Percentiles rank a stretch among this genome's conserved stretches.
Conservation (phyloP, 1,140 invertebrate species). For the Pogonus chalceus region DNA sequence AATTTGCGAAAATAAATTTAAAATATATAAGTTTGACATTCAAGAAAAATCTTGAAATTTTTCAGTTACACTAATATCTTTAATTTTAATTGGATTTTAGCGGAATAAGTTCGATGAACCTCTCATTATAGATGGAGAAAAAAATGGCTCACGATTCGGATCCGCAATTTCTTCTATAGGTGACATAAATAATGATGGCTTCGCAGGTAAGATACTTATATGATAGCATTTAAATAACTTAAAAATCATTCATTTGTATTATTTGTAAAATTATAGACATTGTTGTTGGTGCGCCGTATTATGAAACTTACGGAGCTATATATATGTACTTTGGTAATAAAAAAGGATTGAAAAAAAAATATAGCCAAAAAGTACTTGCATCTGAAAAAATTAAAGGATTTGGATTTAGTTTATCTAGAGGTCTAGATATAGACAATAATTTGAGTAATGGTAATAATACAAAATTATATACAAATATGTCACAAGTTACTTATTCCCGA, state of each 20-base stretch:
- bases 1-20: background rate
- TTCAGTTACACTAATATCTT: no score
- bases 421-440: conserved; percentile 4
- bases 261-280: background rate
- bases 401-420: background rate
- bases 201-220: background rate
- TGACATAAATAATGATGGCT: background rate
- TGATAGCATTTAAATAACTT: background rate
- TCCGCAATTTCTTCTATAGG: background rate
- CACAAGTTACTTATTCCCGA: no score
- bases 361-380: background rate
- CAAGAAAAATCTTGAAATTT: background rate
- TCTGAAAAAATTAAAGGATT: background rate
- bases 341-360: background rate
- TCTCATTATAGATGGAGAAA: no score
- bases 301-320: background rate
- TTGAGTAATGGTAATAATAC: background rate
- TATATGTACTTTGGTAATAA: background rate
- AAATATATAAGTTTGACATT: background rate
- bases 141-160: background rate
- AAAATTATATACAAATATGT: no score
- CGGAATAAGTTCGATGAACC: background rate
- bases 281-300: conserved; percentile 4
- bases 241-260: background rate
- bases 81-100: background rate